These are phyloP conservation scores for Cottus gobio DNA, from an alignment of 2,113 vertebrate genomes.

Conservation along the genomic window DNA sequence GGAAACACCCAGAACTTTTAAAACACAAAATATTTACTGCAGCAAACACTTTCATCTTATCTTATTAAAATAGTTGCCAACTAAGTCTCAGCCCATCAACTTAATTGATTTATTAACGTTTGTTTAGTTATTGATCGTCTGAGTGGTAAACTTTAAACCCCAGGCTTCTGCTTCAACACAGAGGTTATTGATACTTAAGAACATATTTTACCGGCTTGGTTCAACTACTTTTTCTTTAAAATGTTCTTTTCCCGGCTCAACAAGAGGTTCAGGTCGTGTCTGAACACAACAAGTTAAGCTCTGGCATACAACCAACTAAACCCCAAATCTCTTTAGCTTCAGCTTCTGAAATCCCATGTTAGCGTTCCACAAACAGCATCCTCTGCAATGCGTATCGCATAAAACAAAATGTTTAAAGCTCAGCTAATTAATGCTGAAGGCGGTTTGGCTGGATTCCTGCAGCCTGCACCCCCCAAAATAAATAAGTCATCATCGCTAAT, in stretches of 20 bases:
- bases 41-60: neutral
- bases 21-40: neutral
- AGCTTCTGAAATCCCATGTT: neutral
- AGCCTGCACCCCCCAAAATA: neutral
- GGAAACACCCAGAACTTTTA: neutral
- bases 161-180: neutral
- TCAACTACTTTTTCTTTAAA: neutral
- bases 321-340: neutral
- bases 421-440: conserved; percentile 18
- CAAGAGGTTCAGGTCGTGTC: neutral
- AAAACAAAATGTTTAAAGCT: conserved; percentile 14
- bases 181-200: neutral
- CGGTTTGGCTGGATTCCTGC: conserved; percentile 31
- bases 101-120: neutral
- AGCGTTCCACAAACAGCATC: neutral
- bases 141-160: neutral
- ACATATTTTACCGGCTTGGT: neutral
- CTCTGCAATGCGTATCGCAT: neutral
- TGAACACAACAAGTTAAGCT: conserved; percentile 1
- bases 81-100: neutral
- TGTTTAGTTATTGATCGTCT: neutral
- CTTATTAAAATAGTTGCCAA: neutral
- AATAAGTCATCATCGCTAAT: conserved; percentile 17
- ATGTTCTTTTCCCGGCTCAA: neutral
- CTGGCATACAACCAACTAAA: neutral